These are phyloP conservation scores for Numenius arquata DNA, from an alignment of 2,113 vertebrate genomes.

Conservation along the genomic window DNA sequence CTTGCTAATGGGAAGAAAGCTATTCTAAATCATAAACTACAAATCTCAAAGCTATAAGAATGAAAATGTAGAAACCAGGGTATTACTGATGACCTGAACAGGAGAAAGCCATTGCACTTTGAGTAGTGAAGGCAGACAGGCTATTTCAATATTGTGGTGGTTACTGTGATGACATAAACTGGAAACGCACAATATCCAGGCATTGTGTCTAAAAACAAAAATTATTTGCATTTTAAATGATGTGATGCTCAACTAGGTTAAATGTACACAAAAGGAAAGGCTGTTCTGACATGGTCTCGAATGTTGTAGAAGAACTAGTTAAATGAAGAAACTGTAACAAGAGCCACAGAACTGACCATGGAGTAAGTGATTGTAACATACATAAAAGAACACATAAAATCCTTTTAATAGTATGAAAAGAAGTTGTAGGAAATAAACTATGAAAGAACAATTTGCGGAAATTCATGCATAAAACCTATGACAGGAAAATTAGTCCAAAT, in stretches of 20 bases:
- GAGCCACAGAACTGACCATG: background rate
- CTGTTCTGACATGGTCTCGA: background rate
- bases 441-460: background rate
- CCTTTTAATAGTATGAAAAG: background rate
- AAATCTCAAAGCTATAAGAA: background rate
- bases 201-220: background rate
- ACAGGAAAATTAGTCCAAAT: background rate
- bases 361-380: background rate
- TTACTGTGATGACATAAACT: background rate
- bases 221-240: background rate
- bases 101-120: background rate
- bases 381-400: background rate
- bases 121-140: background rate
- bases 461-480: background rate
- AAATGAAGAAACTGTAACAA: background rate
- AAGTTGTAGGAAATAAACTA: background rate
- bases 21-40: background rate
- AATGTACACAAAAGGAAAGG: background rate
- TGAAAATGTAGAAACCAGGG: background rate
- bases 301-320: background rate
- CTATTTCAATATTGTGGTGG: background rate
- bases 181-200: background rate
- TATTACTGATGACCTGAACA: background rate
- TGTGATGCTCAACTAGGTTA: background rate
- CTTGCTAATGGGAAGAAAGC: background rate